Percentiles rank a stretch among this genome's conserved stretches.
These are phyloP conservation scores for Philaethria dido DNA, from an alignment of 2,888 invertebrate species.

Conservation along the genomic window DNA sequence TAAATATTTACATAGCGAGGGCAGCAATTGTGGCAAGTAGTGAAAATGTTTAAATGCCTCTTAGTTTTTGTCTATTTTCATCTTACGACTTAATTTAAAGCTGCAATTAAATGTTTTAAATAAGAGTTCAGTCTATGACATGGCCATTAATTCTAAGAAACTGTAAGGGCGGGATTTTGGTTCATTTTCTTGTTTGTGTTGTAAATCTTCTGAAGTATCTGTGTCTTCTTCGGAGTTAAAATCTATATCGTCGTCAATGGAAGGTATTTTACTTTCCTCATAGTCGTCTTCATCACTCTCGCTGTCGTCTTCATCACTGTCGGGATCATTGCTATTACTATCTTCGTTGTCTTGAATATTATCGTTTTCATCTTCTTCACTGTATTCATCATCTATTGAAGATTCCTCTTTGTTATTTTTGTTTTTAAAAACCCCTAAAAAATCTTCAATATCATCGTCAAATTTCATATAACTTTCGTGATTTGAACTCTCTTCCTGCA, in stretches of 20 bases:
- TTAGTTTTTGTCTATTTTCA: slow-evolving; percentile 37
- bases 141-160: slow-evolving; percentile 74
- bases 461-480: slow-evolving; percentile 58
- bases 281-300: slow-evolving; percentile 47
- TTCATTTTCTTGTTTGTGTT: slow-evolving; percentile 51
- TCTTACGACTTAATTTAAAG: slow-evolving; percentile 42
- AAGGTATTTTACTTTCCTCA: slow-evolving; percentile 51
- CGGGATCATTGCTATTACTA: slow-evolving; percentile 45
- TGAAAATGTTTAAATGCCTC: slow-evolving; percentile 45
- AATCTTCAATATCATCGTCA: slow-evolving; percentile 68
- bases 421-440: slow-evolving; percentile 57
- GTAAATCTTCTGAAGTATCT: slow-evolving; percentile 47
- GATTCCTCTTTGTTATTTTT: slow-evolving; percentile 53
- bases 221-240: slow-evolving; percentile 52
- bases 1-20: slow-evolving; percentile 72
- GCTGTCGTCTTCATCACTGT: slow-evolving; percentile 50
- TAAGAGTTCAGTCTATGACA: slow-evolving; percentile 70
- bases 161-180: slow-evolving; percentile 62
- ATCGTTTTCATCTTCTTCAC: slow-evolving; percentile 44
- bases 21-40: slow-evolving; percentile 37
- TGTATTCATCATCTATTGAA: slow-evolving; percentile 48
- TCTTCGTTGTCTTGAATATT: slow-evolving; percentile 47
- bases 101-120: slow-evolving; percentile 36
- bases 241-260: slow-evolving; percentile 47
- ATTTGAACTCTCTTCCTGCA: slow-evolving; percentile 58